Conservation (phyloP, 2,113 vertebrate genomes). For the Cephalophus harveyi region DNA sequence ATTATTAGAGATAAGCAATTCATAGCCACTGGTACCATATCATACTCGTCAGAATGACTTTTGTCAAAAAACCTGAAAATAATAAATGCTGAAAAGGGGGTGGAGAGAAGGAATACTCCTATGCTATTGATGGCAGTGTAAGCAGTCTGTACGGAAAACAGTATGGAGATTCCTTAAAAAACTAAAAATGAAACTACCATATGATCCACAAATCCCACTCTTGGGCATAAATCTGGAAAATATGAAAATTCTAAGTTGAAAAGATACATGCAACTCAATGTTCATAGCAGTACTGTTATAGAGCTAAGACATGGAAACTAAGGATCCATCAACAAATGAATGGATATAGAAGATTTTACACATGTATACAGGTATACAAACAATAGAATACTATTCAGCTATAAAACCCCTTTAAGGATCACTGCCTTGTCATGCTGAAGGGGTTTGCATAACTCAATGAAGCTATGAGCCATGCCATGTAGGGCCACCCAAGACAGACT, state of each 20-base stretch:
- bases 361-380: background rate
- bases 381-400: background rate
- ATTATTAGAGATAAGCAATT: background rate
- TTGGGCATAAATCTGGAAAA: background rate
- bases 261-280: background rate
- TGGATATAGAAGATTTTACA: background rate
- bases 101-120: background rate
- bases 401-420: background rate
- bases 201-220: background rate
- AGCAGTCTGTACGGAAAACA: background rate
- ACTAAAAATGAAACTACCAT: background rate
- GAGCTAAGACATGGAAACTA: background rate
- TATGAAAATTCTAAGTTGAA: background rate
- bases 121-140: background rate
- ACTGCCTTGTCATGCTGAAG: rapidly evolving
- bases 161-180: background rate
- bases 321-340: background rate
- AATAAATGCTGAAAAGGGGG: background rate
- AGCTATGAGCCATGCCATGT: background rate
- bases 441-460: background rate
- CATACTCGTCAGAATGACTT: background rate
- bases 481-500: background rate
- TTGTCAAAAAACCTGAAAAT: background rate
- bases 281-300: background rate
- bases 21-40: background rate